These are phyloP conservation scores for Cynopterus sphinx DNA, from an alignment of 2,797 vertebrate genomes.

Conservation along the genomic window DNA sequence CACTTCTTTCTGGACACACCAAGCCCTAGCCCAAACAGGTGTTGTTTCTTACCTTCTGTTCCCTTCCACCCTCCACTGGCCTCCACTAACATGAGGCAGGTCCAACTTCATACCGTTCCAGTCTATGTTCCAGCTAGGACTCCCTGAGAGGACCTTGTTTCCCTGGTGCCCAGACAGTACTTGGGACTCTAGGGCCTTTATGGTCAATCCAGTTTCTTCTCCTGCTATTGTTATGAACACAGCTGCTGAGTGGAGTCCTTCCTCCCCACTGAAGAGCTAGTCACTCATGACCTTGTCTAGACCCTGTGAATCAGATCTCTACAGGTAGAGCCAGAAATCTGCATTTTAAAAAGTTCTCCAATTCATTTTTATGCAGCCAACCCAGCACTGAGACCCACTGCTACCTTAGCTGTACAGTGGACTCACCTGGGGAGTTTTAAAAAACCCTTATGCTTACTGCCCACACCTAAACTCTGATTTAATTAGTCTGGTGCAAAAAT, in stretches of 20 bases:
- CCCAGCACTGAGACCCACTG: not conserved
- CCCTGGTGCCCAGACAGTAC: not conserved
- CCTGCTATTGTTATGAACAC: not conserved
- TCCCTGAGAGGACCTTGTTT: not conserved
- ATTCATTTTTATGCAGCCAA: not conserved
- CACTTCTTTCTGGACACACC: not conserved
- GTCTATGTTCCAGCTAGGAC: not conserved
- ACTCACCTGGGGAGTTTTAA: not conserved
- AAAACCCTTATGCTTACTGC: not conserved
- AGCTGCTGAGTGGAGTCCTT: not conserved
- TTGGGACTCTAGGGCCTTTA: not conserved
- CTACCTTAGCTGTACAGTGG: not conserved
- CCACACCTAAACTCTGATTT: not conserved
- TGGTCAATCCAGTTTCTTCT: not conserved
- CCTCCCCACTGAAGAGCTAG: not conserved
- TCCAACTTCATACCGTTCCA: not conserved
- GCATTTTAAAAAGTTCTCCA: not conserved
- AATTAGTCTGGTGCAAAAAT: not conserved
- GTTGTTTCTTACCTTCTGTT: not conserved
- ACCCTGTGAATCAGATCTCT: not conserved
- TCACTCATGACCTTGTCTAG: not conserved
- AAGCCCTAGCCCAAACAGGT: not conserved
- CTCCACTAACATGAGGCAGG: not conserved
- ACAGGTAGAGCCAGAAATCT: not conserved
- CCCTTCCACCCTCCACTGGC: not conserved